Evolutionary conservation across 2,113 vertebrate species (phyloP).

Genomic region (Tragulus kanchil): DNA sequence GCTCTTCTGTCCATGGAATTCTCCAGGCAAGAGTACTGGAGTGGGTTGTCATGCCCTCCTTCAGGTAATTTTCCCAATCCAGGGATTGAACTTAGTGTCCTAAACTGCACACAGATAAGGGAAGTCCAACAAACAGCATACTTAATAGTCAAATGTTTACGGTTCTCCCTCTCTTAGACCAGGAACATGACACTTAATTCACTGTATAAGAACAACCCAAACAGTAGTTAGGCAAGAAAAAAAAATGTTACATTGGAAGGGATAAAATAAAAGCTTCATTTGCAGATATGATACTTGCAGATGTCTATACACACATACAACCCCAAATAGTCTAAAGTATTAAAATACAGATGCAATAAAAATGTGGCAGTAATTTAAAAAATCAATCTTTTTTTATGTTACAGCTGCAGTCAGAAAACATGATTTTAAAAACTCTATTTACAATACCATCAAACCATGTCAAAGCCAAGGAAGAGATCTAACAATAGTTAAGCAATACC

Average conservation of each 20-base stretch:
- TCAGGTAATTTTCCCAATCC: no score
- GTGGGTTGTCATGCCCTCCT: no score
- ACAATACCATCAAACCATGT: not conserved
- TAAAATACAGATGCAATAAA: not conserved
- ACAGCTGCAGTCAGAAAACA: not conserved
- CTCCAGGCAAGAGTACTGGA: no score
- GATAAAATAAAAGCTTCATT: constrained; percentile 13
- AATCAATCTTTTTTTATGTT: not conserved
- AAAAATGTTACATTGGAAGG: not conserved
- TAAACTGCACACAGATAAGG: no score
- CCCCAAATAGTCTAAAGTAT: not conserved
- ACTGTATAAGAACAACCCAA: not conserved
- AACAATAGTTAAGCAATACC: not conserved
- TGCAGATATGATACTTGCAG: not conserved
- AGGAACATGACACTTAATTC: not conserved
- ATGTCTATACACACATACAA: not conserved
- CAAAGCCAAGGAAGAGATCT: constrained; percentile 6
- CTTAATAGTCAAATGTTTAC: constrained; percentile 12
- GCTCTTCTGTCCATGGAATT: no score
- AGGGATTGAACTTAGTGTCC: no score
- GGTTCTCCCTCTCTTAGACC: constrained; percentile 10
- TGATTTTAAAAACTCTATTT: constrained; percentile 15
- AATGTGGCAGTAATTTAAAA: not conserved
- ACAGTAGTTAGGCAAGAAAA: constrained; percentile 19
- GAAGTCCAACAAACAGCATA: not conserved